These are phyloP conservation scores for Ptychobarbus kaznakovi DNA, from an alignment of 2,797 vertebrate genomes.

Conservation along the genomic window DNA sequence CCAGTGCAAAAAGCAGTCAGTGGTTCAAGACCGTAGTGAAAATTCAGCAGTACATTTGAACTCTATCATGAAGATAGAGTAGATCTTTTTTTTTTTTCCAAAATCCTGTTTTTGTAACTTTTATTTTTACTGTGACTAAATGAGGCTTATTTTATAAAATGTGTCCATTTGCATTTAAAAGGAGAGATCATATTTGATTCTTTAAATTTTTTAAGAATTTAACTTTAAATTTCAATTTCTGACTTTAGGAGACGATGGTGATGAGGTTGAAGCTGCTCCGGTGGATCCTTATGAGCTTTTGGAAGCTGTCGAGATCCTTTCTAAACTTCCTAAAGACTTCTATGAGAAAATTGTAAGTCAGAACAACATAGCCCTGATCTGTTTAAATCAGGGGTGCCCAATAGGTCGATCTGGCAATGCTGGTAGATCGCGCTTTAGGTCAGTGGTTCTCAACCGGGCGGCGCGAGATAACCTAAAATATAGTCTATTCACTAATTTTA, in stretches of 20 bases:
- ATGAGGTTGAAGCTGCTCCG: conserved; percentile 74
- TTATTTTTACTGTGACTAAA: not conserved
- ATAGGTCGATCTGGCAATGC: no score
- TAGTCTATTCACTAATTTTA: no score
- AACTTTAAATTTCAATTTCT: not conserved
- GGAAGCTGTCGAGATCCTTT: conserved; percentile 93
- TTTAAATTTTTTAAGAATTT: no score
- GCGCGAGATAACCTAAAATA: no score
- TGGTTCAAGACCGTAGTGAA: not conserved
- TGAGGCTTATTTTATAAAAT: not conserved
- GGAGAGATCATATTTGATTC: no score
- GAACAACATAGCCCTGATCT: not conserved
- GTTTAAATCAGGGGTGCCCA: no score
- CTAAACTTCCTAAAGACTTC: conserved; percentile 98
- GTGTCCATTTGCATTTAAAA: not conserved
- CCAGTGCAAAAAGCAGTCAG: not conserved
- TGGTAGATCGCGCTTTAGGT: no score
- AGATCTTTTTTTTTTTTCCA: not conserved
- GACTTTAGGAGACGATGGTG: conserved; percentile 83
- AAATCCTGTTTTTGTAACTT: not conserved
- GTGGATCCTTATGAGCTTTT: conserved; percentile 95
- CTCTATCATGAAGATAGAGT: not conserved
- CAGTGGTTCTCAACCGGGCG: no score
- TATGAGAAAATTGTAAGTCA: conserved; percentile 96
- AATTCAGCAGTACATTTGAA: not conserved